phyloP scores from a whole-genome alignment of 2,888 invertebrate species.

The Allygus modestus region DNA sequence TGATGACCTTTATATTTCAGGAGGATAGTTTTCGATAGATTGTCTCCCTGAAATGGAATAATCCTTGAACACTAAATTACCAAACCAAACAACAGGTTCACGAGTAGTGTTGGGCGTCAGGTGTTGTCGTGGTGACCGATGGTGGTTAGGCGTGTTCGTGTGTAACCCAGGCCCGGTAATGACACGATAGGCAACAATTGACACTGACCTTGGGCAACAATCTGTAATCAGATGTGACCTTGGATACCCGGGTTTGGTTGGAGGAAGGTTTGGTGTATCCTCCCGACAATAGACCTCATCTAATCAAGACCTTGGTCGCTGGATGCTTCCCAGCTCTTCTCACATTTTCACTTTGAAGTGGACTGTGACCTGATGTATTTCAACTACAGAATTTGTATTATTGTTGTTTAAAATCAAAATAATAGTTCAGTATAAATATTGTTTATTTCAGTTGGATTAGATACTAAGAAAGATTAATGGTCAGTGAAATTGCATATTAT shows the following conservation, averaged over 20 bases:
- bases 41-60: neutral
- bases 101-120: neutral
- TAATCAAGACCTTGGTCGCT: conserved; percentile 18
- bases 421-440: too few species aligned
- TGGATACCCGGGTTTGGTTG: neutral
- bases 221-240: conserved; percentile 33
- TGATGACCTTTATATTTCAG: neutral
- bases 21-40: neutral
- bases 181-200: conserved; percentile 44
- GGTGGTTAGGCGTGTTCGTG: conserved; percentile 7
- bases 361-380: too few species aligned
- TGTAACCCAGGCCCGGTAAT: conserved; percentile 8
- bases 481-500: too few species aligned
- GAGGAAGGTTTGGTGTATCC: conserved; percentile 22
- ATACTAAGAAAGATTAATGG: too few species aligned
- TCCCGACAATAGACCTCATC: conserved; percentile 46
- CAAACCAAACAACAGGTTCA: neutral
- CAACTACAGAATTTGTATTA: neutral
- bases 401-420: neutral
- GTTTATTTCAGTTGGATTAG: too few species aligned
- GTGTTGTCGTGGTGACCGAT: neutral
- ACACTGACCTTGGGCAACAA: conserved; percentile 14
- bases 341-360: neutral
- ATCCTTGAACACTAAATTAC: neutral
- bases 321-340: neutral